Percentiles rank a stretch among this genome's conserved stretches.
Evolutionary conservation across 2,888 invertebrate species (phyloP).

Genomic region (Drosophila putrida): DNA sequence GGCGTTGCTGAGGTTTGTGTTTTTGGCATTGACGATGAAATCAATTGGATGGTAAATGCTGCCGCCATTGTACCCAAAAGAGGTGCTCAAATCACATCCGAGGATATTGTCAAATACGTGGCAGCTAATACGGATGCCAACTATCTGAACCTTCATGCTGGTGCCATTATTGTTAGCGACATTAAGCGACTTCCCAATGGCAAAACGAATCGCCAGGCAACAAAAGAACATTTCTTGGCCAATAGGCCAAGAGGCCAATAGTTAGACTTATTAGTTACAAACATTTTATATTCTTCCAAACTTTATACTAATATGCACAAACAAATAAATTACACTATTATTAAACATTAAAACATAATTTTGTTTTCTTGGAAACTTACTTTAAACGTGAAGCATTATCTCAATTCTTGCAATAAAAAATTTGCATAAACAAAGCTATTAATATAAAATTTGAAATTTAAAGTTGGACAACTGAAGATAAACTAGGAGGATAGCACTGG

Average conservation of each 20-base stretch:
- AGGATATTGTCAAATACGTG: constrained; percentile 57
- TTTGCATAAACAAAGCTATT: no score
- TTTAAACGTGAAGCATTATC: no score
- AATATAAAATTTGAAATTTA: no score
- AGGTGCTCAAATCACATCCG: constrained; percentile 22
- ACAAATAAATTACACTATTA: not conserved
- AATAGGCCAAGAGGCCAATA: constrained; percentile 2
- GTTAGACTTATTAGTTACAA: not conserved
- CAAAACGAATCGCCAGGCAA: constrained; percentile 57
- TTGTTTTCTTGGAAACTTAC: no score
- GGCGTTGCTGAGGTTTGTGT: constrained; percentile 73
- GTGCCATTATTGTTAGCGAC: constrained; percentile 56
- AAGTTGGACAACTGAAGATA: no score
- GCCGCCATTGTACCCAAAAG: constrained; percentile 65
- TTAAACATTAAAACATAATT: not conserved
- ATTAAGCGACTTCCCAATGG: constrained; percentile 62
- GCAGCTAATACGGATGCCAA: constrained; percentile 27
- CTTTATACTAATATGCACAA: not conserved
- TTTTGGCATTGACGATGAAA: constrained; percentile 64
- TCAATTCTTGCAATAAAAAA: no score
- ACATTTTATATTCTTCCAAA: not conserved
- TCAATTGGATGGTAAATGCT: constrained; percentile 64
- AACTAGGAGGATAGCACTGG: no score
- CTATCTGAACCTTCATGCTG: constrained; percentile 60
- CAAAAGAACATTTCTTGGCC: constrained; percentile 39